Evolutionary conservation across 35 echinoderm and acorn worm species (phyloP).

Genomic region (Heliocidaris tuberculata): DNA sequence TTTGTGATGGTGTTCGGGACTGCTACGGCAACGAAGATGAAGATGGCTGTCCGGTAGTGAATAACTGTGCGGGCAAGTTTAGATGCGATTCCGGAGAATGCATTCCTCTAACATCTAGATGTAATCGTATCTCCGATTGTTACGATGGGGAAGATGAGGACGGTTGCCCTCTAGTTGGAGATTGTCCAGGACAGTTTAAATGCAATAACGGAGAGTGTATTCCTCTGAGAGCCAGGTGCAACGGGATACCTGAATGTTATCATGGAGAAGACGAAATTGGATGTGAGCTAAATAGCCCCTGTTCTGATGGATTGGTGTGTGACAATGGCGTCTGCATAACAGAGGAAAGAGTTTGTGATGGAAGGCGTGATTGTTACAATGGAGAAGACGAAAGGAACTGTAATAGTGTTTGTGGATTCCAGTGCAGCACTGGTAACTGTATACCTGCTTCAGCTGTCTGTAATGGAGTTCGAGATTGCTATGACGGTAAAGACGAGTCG

Average conservation of each 20-base stretch:
- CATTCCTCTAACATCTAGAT: neutral
- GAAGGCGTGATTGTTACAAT: conserved; percentile 35
- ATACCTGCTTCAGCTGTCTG: conserved; percentile 33
- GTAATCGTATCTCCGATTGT: neutral
- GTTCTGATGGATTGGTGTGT: neutral
- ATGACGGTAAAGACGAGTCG: conserved; percentile 50
- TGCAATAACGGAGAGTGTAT: conserved; percentile 36
- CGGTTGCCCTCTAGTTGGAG: neutral
- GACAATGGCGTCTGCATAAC: neutral
- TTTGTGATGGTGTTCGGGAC: conserved; percentile 31
- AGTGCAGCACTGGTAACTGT: conserved; percentile 20
- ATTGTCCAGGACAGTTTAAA: neutral
- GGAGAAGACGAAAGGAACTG: conserved; percentile 53
- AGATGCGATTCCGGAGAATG: conserved; percentile 38
- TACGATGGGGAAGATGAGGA: neutral
- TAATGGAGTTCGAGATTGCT: conserved; percentile 47
- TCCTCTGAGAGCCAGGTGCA: neutral
- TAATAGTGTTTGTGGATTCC: conserved; percentile 3
- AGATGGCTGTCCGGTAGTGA: neutral
- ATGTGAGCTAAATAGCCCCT: neutral
- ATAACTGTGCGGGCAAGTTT: conserved; percentile 25
- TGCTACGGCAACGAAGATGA: conserved; percentile 43
- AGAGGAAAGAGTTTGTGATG: conserved; percentile 28
- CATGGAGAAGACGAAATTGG: neutral
- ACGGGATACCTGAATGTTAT: neutral